Base-by-base conservation (phyloP, 2,888 invertebrate species). In the Brachyopa scutellaris region DNA sequence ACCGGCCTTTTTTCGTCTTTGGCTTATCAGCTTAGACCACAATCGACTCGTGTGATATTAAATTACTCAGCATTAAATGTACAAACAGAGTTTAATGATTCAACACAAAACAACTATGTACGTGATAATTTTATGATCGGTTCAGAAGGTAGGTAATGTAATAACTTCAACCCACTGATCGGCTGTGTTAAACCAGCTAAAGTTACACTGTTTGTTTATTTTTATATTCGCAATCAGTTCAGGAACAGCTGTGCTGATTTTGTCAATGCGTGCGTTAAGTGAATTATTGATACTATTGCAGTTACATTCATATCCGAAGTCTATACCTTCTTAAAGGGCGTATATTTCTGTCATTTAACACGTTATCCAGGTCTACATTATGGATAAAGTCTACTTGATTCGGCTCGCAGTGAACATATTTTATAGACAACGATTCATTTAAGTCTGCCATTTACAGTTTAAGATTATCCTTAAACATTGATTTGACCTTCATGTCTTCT, bases 31-130 rank as follows among this genome's bases (percentile, higher is more conserved):
- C 8, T 2, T 17, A 23, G 17, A 11, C 21, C 31, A 33, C 11
- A 64, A 17, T 38, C 26, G 40, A 4, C 6, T 49, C 23, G 38
- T 49, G 11, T 8, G 17, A 31, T 45, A 47, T 62, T 36, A 9
- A 9, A 38, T 64, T 64, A 49, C 29, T 64, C 42, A 64, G 38
- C 49, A 64, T 36, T 36, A 36, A 55, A 55, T 26, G 26, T 7
- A 26, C 19, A n/a, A n/a, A n/a, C n/a, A n/a, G n/a, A n/a, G n/a
- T 26, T 3, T 23, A 42, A 26, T 29, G n/a, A 11, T 42, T 42
- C n/a, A 21, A 11, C 33, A 33, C 6, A 4, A 33, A n/a, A n/a
- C 33, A 21, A 38, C 23, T 31, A 53, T 17, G 15, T 59, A 59
- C 64, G 64, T 64, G 64, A 49, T 64, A 3, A 19, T 38, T 49